Evolutionary conservation across 1,140 invertebrate genomes (phyloP), one percentile per base, ranked within the genome.

Genomic region (Drosophila chauvacae): DNA sequence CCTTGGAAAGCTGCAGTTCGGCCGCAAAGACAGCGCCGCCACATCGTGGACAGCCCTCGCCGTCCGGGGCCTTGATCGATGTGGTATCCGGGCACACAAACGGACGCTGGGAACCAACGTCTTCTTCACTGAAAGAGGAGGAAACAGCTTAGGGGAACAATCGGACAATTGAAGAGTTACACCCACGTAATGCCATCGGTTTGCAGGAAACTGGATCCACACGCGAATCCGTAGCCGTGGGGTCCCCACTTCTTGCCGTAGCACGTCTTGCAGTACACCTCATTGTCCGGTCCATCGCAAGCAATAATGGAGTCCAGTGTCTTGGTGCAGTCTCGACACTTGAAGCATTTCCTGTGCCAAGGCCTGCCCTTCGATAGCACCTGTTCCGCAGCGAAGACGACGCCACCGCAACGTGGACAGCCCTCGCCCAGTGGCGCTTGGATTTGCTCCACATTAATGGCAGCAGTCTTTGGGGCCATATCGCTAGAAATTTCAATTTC

Each of bases 261-360:
- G 60, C 92, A 93, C 42, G 92, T 92, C 35, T 79, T 88, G 69
- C 92, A 99, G 93, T 98, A 99, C 45, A 99, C 96, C 74, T 98
- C 96, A 68, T 94, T 95, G 86, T 98, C 96, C 37, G 97, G 97
- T 33, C 97, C 97, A 90, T 98, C 97, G 91, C 97, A 97, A 71
- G 97, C 97, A 74, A 97, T 97, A 86, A 98, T 98, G 14, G 98
- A 99, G 92, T 98, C 97, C 55, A 99, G 94, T 11, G 96, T 97
- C 88, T 97, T 97, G 66, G 95, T 96, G 93, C 98, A 99, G 81
- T 97, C 97, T 91, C 94, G 96, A 93, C 98, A 99, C 93, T 99
- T 99, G 94, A 98, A 99, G 94, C 98, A 99, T 93, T 99, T 99
- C 93, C 98, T 95, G 94, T 97, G 98, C 98, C 97, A 99, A 93